Percentiles rank a stretch among this genome's conserved stretches.
phyloP scores from a whole-genome alignment of 2,797 vertebrate species.

The Falco concolor region DNA sequence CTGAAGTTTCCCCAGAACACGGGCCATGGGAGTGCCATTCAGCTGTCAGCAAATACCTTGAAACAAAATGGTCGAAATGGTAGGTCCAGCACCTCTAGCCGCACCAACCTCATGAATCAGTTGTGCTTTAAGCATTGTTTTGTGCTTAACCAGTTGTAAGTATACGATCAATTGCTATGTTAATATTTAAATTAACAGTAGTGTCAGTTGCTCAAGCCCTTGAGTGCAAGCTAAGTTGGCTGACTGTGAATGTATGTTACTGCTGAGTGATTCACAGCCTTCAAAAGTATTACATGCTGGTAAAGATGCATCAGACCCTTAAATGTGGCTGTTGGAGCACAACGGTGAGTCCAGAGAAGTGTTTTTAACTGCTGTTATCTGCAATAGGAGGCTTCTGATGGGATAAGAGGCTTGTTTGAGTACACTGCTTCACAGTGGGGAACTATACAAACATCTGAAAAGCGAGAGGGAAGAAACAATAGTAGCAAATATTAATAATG shows the following conservation, averaged over 20 bases:
- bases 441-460: not conserved
- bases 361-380: not conserved
- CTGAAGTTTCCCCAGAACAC: slow-evolving; percentile 92
- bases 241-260: not conserved
- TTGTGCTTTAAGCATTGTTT: not conserved
- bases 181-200: not conserved
- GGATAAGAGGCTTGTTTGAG: not conserved
- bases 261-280: not conserved
- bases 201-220: not conserved
- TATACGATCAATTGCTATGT: not conserved
- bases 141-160: not conserved
- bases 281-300: not conserved
- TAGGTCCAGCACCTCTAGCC: slow-evolving; percentile 59
- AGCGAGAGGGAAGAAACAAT: not conserved
- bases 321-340: not conserved
- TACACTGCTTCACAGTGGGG: not conserved
- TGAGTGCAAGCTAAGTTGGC: not conserved
- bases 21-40: slow-evolving; percentile 89
- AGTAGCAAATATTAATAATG: not conserved
- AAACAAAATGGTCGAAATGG: slow-evolving; percentile 97
- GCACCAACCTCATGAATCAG: not conserved
- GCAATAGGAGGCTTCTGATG: not conserved
- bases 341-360: not conserved
- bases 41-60: slow-evolving; percentile 93
- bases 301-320: not conserved